Conservation (phyloP, 2,113 vertebrate species). For the Todiramphus saurophagus region DNA sequence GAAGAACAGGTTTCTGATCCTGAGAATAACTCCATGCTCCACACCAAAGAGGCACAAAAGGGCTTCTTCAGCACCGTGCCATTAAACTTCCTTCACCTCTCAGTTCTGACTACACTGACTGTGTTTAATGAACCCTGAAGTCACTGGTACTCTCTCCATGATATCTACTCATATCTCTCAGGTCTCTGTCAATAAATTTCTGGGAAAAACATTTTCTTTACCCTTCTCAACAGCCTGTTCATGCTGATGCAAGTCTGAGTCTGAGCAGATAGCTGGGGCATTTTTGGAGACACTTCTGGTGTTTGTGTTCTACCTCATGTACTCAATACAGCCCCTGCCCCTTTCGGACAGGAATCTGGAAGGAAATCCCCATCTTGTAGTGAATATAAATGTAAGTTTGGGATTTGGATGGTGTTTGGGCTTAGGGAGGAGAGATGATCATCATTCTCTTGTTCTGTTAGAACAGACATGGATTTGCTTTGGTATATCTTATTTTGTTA, state of each 20-base stretch:
- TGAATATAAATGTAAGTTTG: not conserved
- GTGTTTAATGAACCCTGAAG: not conserved
- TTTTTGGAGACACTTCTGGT: not conserved
- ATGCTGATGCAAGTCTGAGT: not conserved
- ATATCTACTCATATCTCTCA: not conserved
- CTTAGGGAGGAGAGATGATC: not conserved
- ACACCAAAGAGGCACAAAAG: not conserved
- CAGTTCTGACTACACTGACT: not conserved
- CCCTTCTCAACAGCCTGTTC: not conserved
- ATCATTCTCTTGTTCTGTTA: not conserved
- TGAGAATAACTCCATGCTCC: constrained; percentile 8
- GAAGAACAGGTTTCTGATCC: constrained; percentile 24
- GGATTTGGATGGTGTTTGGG: not conserved
- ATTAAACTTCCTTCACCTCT: not conserved
- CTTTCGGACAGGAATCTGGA: not conserved
- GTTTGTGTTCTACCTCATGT: not conserved
- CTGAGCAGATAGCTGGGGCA: not conserved
- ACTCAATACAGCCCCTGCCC: not conserved
- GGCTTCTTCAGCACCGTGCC: not conserved
- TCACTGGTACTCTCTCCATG: not conserved
- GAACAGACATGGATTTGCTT: not conserved
- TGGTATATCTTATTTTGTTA: not conserved
- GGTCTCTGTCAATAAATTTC: not conserved
- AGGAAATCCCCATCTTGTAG: not conserved
- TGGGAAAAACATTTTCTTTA: not conserved